Base-by-base conservation (phyloP, 2,113 vertebrate genomes). In the Dicerorhinus sumatrensis region DNA sequence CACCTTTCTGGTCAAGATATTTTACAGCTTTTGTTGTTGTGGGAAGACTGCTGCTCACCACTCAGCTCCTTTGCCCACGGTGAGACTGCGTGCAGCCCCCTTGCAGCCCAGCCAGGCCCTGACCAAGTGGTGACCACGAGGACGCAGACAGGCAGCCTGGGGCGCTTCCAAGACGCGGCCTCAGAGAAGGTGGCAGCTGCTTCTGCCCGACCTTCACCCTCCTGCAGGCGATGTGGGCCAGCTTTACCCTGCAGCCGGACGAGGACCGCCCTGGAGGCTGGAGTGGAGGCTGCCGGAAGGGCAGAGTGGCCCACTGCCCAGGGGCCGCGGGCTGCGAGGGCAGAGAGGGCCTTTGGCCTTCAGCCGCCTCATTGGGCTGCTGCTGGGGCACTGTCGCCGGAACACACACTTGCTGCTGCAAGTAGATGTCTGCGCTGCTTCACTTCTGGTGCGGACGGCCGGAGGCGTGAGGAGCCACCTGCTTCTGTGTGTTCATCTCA, bases 291-390 rank as follows among this genome's bases (percentile, higher is more conserved):
- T 23, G 76, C 31, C 0, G 18, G 20, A 39, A 54, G 83, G 25
- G 25, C 51, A 25, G 39, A 5, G 63, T 8, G 2, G 48, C 48
- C 10, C 48, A 48, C 48, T 11, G 8, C 48, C 48, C 48, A 48
- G 1, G 10, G 10, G 62, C 73, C 20, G 0, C 2, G 17, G 17
- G 31, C 9, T 8, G n/a, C 5, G 17, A 62, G 56, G 9, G 58
- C 29, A 4, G 11, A 0, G 42, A 6, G 2, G 2, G 5, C 13
- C 56, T 9, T 2, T 8, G 51, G 21, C 48, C 31, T 1, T 11
- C 2, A 0, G 2, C 4, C 58, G 3, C 81, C 27, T 0, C 8
- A 0, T 9, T 0, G 10, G 83, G 42, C 13, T 2, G 25, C 4
- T 6, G 8, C 8, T 2, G 25, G 12, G 5, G 33, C 17, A 1